Conservation (phyloP, 2,888 invertebrate genomes). For the Tachystola acroxantha region DNA sequence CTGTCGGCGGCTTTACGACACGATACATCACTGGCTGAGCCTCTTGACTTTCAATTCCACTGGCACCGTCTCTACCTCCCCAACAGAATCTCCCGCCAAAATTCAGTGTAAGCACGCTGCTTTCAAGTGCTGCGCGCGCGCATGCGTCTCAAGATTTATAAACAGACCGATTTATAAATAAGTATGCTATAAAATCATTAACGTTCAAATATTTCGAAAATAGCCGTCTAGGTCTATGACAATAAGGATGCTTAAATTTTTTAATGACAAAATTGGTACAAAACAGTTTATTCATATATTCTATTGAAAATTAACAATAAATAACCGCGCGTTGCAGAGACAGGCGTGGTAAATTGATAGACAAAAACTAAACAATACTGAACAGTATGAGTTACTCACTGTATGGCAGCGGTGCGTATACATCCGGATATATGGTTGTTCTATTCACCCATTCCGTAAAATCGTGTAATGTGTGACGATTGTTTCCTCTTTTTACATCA, state of each 20-base stretch:
- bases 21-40: slow-evolving; percentile 43
- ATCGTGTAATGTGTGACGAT: slow-evolving; percentile 61
- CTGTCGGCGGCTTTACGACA: slow-evolving; percentile 26
- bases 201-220: too few species aligned
- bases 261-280: too few species aligned
- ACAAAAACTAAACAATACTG: slow-evolving; percentile 1
- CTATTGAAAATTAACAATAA: neutral
- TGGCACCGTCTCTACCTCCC: slow-evolving; percentile 23
- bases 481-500: slow-evolving; percentile 32
- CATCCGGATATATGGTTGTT: slow-evolving; percentile 81
- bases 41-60: slow-evolving; percentile 36
- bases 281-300: neutral
- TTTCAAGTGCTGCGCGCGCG: slow-evolving; percentile 17
- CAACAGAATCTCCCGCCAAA: slow-evolving; percentile 52
- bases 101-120: slow-evolving; percentile 17
- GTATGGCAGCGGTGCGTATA: slow-evolving; percentile 86
- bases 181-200: too few species aligned
- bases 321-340: neutral
- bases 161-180: too few species aligned
- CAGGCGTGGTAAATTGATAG: neutral
- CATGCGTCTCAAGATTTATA: too few species aligned
- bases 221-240: too few species aligned
- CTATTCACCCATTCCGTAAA: slow-evolving; percentile 62
- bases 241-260: too few species aligned
- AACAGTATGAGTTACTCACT: slow-evolving; percentile 80